These are phyloP conservation scores for Andricus grossulariae DNA, from an alignment of 1,140 invertebrate genomes.

Conservation along the genomic window DNA sequence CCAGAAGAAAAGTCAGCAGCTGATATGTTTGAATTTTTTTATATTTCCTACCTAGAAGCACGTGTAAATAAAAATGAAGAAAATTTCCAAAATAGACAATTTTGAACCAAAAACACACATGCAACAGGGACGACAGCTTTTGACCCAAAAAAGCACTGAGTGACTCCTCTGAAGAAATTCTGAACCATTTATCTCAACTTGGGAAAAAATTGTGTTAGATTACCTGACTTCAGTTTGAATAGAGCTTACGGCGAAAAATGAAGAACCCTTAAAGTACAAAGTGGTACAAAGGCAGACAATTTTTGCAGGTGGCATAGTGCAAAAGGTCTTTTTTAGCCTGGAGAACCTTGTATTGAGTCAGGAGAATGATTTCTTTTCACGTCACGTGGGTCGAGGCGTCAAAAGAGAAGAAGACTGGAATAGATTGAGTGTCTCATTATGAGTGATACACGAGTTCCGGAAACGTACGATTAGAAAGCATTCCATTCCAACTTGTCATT, in stretches of 20 bases:
- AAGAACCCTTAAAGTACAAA: background rate
- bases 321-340: background rate
- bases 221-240: background rate
- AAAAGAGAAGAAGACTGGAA: background rate
- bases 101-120: too few relatives aligned
- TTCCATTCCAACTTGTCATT: slow-evolving; percentile 31
- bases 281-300: slow-evolving; percentile 11
- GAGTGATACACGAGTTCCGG: slow-evolving; percentile 28
- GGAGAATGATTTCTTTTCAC: background rate
- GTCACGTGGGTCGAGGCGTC: background rate
- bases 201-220: background rate
- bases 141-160: too few relatives aligned
- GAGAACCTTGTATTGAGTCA: background rate
- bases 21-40: too few relatives aligned
- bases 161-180: too few relatives aligned
- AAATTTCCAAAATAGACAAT: too few relatives aligned
- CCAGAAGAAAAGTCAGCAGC: too few relatives aligned
- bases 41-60: too few relatives aligned
- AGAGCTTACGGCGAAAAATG: background rate
- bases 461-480: slow-evolving; percentile 21
- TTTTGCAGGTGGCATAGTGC: slow-evolving; percentile 5
- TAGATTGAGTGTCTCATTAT: slow-evolving; percentile 22
- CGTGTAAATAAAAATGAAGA: too few relatives aligned
- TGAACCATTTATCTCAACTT: background rate
- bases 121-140: too few relatives aligned